Base-by-base conservation (phyloP, 2,113 vertebrate genomes). In the Castor canadensis region DNA sequence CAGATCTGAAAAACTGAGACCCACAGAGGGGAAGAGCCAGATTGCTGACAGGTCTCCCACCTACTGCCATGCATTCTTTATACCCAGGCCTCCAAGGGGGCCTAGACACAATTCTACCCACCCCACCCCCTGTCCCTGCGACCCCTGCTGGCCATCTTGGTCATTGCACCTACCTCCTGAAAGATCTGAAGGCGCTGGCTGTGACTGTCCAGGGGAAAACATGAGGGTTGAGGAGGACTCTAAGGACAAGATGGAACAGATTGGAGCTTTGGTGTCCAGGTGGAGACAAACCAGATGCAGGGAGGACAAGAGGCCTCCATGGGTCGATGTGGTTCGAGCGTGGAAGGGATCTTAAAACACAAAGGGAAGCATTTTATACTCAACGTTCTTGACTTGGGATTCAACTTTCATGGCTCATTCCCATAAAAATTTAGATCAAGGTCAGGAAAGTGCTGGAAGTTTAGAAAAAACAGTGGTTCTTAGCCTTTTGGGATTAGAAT, bases 141-240 rank as follows among this genome's bases (percentile, higher is more conserved):
- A n/a, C 88, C 77, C 45, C 91, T 95, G n/a, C 67, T 79, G 96
- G 72, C 54, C 54, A 28, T 4, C 3, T 35, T 28, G 17, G 69
- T 88, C 64, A 90, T 52, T 91, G 94, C 93, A 83, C 77, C 67
- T 79, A 91, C 94, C 93, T 96, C 76, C 26, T 0, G 8, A 47
- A 73, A 72, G 52, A 40, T n/a, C 16, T 0, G 11, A 26, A 1
- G 7, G 52, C 45, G 47, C 35, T 3, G 35, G 62, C 35, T 4
- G 12, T 0, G 38, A 1, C 0, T 7, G 58, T 86, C 56, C 40
- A 1, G 38, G 77, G 11, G 52, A 76, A 38, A 80, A 72, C 94
- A 43, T 66, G 43, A n/a, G 6, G 35, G 52, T 4, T 15, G 79
- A 91, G 45, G n/a, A 62, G 62, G 40, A 71, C 9, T 1, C 0